Conservation (phyloP, 2,113 vertebrate species). For the Mormyrus iriodes region DNA sequence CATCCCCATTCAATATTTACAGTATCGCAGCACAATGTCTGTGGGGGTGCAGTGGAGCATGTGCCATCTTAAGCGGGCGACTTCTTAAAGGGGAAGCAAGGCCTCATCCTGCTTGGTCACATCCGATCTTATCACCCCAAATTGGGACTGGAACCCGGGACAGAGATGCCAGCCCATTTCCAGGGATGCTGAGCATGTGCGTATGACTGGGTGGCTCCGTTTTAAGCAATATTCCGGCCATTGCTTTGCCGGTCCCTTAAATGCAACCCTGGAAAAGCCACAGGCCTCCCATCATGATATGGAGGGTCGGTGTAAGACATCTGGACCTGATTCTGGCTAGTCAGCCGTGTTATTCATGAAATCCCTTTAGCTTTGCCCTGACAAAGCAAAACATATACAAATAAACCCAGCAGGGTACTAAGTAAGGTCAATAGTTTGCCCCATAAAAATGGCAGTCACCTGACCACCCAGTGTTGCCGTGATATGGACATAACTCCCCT, state of each 20-base stretch:
- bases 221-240: not conserved
- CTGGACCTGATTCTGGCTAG: not conserved
- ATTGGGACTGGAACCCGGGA: not conserved
- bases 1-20: constrained; percentile 18
- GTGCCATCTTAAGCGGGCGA: constrained; percentile 22
- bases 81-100: constrained; percentile 26
- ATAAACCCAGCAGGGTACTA: not conserved
- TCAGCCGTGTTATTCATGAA: not conserved
- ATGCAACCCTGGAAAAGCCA: not conserved
- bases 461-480: not conserved
- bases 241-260: not conserved
- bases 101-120: not conserved
- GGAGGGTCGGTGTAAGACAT: not conserved
- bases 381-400: not conserved
- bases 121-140: not conserved
- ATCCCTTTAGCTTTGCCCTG: not conserved
- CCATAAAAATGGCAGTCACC: not conserved
- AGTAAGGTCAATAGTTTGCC: not conserved
- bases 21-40: constrained; percentile 16
- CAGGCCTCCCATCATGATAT: not conserved
- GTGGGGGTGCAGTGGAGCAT: constrained; percentile 3
- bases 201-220: not conserved
- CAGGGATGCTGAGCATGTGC: not conserved
- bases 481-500: not conserved
- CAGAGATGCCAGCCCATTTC: not conserved